Conservation (phyloP, 2,888 invertebrate genomes). For the Microctonus brassicae region DNA sequence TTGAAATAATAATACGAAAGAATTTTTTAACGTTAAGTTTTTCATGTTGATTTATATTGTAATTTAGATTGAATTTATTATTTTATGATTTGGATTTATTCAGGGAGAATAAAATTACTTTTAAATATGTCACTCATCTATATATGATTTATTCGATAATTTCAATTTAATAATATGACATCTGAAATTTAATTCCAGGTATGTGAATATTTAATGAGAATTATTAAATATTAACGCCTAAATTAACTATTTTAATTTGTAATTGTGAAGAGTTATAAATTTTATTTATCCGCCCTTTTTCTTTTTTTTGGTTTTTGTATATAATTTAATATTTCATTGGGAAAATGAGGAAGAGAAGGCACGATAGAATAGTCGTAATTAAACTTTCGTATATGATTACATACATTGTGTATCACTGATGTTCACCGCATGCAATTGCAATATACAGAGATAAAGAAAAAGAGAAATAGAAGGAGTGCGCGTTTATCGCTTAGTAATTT, state of each 20-base stretch:
- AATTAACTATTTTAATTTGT: background rate
- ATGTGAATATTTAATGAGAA: background rate
- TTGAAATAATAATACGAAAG: background rate
- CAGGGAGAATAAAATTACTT: background rate
- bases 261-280: background rate
- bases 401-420: conserved; percentile 17
- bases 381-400: conserved; percentile 42
- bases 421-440: background rate
- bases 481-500: conserved; percentile 55
- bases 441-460: background rate
- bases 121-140: background rate
- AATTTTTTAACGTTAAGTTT: too few relatives aligned
- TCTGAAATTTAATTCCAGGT: background rate
- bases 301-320: too few relatives aligned
- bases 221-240: background rate
- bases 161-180: background rate
- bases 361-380: conserved; percentile 38
- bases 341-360: background rate
- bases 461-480: background rate
- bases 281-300: background rate
- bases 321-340: background rate
- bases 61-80: too few relatives aligned
- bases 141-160: background rate
- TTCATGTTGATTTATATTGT: too few relatives aligned
- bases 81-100: background rate